Base-by-base conservation (phyloP, 1,140 invertebrate genomes). In the Contarinia nasturtii region DNA sequence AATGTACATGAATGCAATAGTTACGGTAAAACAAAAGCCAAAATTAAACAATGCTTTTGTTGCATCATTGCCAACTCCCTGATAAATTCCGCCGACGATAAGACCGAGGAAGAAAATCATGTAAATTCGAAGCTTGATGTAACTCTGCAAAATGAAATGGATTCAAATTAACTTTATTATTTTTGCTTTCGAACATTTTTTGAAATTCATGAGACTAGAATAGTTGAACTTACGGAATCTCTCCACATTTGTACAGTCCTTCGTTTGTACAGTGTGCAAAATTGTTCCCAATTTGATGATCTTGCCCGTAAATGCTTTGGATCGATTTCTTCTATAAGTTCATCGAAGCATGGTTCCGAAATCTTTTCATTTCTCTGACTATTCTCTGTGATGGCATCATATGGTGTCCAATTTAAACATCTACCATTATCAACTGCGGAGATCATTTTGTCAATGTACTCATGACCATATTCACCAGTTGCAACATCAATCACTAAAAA, bases 1-100 rank as follows among this genome's bases (percentile, higher is more conserved):
- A 19, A 84, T 70, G 56, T 83, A 87, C 47, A 86, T 67, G 57
- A 85, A 80, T 2, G 77, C 73, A 43, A 87, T 85, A 27, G 80
- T 64, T 50, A 78, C 80, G 0, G 77, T 75, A 48, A 82, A 86
- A 52, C 80, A 85, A 57, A 84, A 86, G 11, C 82, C 82, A 58
- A 85, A 86, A 58, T 85, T 86, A 54, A 81, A 86, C 10, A 86
- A 66, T 0, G 79, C 81, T 55, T 82, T 85, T 0, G 82, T 82
- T 0, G 76, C 84, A 53, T 86, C 79, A 48, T 79, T 74, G 7
- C 82, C 83, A 57, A 84, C 80, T 34, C 75, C 67, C 8, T 72
- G 64, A 58, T 79, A 86, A 20, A 86, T 51, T 0, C 68, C 67
- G 2, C 76, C 81, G n/a, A 85, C 70, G 1, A 84, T 66, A 0